phyloP scores from a whole-genome alignment of 2,888 invertebrate species.

The Amphipoea lucens region DNA sequence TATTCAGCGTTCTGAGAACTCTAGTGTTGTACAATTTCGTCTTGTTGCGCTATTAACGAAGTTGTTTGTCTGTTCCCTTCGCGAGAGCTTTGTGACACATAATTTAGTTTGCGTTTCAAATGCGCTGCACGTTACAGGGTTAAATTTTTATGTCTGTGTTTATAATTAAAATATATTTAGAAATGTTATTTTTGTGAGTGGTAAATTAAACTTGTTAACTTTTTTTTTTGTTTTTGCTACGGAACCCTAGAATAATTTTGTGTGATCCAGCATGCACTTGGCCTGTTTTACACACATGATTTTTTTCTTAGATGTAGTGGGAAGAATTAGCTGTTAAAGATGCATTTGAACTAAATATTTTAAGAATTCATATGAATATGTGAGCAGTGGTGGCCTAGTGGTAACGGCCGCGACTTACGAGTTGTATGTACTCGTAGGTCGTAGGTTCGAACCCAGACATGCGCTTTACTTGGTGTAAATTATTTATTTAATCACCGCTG shows the following conservation, averaged over 20 bases:
- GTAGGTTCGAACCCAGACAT: too few species aligned
- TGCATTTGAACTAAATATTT: not conserved
- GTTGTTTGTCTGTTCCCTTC: constrained; percentile 35
- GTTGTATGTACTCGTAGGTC: too few species aligned
- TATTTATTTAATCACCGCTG: too few species aligned
- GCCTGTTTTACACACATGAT: not conserved
- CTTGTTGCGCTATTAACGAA: constrained; percentile 40
- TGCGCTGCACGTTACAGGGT: constrained; percentile 15
- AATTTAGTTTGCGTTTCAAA: constrained; percentile 43
- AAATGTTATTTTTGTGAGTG: not conserved
- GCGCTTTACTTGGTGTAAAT: too few species aligned
- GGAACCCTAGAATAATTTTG: not conserved
- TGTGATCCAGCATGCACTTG: not conserved
- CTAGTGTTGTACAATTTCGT: constrained; percentile 36
- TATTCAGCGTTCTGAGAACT: constrained; percentile 27
- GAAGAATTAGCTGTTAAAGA: not conserved
- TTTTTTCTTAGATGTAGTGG: not conserved
- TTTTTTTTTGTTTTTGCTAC: not conserved
- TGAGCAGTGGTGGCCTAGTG: too few species aligned
- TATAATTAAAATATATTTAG: not conserved
- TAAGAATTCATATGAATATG: not conserved
- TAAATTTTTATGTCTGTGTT: not conserved
- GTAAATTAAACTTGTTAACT: not conserved
- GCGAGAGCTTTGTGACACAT: constrained; percentile 40
- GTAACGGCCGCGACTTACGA: too few species aligned